Evolutionary conservation across 2,888 invertebrate genomes (phyloP), one percentile per base, ranked within the genome.

Genomic region (Caenorhabditis doughertyi): DNA sequence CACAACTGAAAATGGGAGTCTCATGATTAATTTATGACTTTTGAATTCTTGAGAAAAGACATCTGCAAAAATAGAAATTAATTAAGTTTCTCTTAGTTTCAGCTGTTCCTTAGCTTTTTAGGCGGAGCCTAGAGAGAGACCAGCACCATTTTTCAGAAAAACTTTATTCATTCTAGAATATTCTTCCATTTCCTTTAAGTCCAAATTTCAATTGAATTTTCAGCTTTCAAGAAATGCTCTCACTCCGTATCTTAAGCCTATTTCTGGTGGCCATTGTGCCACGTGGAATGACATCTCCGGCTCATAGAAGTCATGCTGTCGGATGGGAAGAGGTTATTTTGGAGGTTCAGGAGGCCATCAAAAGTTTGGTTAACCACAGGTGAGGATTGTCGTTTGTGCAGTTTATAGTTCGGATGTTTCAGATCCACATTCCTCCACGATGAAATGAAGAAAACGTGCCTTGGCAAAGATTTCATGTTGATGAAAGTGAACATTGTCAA

Each of bases 401-500:
- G 3, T 44, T 16, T 7, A 39, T 16, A 39, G 39, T 5, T 39
- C 39, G 27, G 23, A 51, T 4, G 49, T 42, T 68, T 25, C 42
- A 68, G 68, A 39, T 55, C 68, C 39, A 21, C n/a, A 9, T 55
- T 55, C 25, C 53, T 70, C 1, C 56, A 70, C 8, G 70, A 70
- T 16, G 42, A 56, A 11, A 70, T 70, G 70, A 56, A 44, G 23
- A 70, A 58, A 16, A 47, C 44, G 29, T 70, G 70, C 21, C 56
- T 44, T 3, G 70, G 56, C 7, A 70, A 58, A 47, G 70, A 70
- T 13, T 44, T 56, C 21, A 58, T 71, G 71, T 29, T 60, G 60
- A 71, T 71, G 71, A 71, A 71, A 21, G 51, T 71, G 23, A 71
- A 71, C 51, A 71, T 71, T 51, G 71, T 71, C 44, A 60, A 71